These are phyloP conservation scores for Drosophila prostipennis DNA, from an alignment of 2,888 invertebrate species.

Conservation along the genomic window DNA sequence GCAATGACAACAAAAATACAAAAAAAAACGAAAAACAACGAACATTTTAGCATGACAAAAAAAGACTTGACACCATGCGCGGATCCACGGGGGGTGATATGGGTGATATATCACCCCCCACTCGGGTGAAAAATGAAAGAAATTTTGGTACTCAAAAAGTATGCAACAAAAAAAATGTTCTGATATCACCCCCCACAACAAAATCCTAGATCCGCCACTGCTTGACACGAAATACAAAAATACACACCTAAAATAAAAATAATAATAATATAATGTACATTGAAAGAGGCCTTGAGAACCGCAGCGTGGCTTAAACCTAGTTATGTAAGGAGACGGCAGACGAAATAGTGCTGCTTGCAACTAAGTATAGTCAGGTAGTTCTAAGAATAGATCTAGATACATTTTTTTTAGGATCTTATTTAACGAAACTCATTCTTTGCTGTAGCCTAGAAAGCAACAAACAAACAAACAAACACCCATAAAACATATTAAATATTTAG, in stretches of 20 bases:
- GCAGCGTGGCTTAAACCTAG: constrained; percentile 81
- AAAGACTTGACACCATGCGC: constrained; percentile 34
- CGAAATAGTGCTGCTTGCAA: constrained; percentile 4
- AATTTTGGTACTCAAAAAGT: no score
- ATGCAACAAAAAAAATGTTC: no score
- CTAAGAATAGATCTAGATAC: constrained; percentile 18
- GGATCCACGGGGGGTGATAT: no score
- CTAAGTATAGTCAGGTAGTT: constrained; percentile 48
- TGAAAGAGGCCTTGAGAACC: constrained; percentile 82
- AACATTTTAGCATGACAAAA: constrained; percentile 37
- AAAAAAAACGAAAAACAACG: constrained; percentile 17
- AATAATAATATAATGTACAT: constrained; percentile 63
- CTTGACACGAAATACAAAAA: constrained; percentile 29
- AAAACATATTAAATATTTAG: constrained; percentile 14
- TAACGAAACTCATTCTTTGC: constrained; percentile 40
- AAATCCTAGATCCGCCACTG: no score
- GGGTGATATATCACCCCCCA: no score
- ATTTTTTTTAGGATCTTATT: constrained; percentile 29
- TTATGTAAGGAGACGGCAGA: constrained; percentile 1
- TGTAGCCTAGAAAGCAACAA: constrained; percentile 12
- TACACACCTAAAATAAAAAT: constrained; percentile 15
- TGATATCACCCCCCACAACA: no score
- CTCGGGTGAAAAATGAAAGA: no score
- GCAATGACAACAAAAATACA: constrained; percentile 17
- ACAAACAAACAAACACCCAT: constrained; percentile 23